Base-by-base conservation (phyloP, 2,113 vertebrate genomes). In the Apteryx mantelli region DNA sequence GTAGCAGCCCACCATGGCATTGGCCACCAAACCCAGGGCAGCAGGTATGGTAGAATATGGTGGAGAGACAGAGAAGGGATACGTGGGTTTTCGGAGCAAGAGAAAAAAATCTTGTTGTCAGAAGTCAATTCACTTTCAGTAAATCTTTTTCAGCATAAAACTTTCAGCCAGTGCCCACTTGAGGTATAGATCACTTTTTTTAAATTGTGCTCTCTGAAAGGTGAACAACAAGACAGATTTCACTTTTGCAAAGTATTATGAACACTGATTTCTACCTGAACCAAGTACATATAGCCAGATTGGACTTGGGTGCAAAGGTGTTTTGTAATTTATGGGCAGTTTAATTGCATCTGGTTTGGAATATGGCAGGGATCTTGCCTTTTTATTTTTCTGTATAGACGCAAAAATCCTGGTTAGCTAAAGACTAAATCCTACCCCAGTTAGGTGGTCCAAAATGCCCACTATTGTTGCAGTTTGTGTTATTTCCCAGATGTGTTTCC, bases 391-490 rank as follows among this genome's bases (percentile, higher is more conserved):
- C 42, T 24, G 0, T 4, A 8, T 1, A 60, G 69, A 36, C 11
- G 13, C 12, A 65, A 89, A 80, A 48, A 48, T 21, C 52, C 14
- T 64, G 2, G 10, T 36, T 28, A 79, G 18, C 75, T 82, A 36
- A 44, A 82, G 70, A 61, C 60, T 50, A 20, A 42, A 6, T 22
- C 18, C 30, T n/a, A 22, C n/a, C n/a, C 28, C 32, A 77, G 58
- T 50, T 2, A 0, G 0, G 28, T 13, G 46, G 22, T 40, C 36
- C 74, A 70, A 63, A 56, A 34, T 21, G 3, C 5, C 32, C 60
- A 28, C 32, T 22, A 22, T 25, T 24, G 40, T 25, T 75, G 87
- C 30, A 70, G 55, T 81, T 44, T 13, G 9, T 26, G 25, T 38
- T 24, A 10, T 18, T 71, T 34, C 71, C 17, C 17, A 1, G 2